Evolutionary conservation across 2,113 vertebrate species (phyloP).

Genomic region (Heloderma charlesbogerti): DNA sequence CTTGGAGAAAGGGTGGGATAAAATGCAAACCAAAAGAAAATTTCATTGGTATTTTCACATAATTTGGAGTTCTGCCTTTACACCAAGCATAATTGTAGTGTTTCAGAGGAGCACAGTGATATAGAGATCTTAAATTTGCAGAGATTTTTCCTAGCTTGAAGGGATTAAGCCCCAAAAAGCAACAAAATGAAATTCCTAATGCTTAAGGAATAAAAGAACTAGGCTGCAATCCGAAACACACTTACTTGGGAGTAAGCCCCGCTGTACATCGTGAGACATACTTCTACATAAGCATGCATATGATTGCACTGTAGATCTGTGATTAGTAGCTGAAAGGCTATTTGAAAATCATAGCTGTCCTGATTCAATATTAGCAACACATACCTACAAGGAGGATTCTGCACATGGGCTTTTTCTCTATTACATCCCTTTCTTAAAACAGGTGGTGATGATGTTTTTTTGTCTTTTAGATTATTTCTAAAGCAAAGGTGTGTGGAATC

Average conservation of each 20-base stretch:
- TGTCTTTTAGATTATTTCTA: slow-evolving; percentile 79
- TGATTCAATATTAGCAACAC: neutral
- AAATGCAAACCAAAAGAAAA: neutral
- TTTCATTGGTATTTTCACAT: neutral
- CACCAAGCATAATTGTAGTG: neutral
- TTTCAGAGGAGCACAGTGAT: neutral
- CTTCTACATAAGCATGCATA: neutral
- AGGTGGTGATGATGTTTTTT: neutral
- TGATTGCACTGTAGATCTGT: neutral
- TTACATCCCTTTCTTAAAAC: slow-evolving; percentile 11
- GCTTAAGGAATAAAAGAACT: neutral
- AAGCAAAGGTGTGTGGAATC: slow-evolving; percentile 87
- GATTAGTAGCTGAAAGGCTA: neutral
- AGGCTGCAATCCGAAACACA: neutral
- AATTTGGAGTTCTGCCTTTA: neutral
- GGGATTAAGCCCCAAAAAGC: neutral
- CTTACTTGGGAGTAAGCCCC: neutral
- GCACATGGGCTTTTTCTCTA: neutral
- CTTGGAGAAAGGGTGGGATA: neutral
- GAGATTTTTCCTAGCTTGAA: neutral
- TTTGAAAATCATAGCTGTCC: neutral
- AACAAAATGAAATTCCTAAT: neutral
- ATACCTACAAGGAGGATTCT: accelerated
- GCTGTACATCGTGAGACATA: neutral
- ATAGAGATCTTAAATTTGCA: neutral